Evolutionary conservation across 2,797 vertebrate genomes (phyloP).

Genomic region (Australoheros facetus): DNA sequence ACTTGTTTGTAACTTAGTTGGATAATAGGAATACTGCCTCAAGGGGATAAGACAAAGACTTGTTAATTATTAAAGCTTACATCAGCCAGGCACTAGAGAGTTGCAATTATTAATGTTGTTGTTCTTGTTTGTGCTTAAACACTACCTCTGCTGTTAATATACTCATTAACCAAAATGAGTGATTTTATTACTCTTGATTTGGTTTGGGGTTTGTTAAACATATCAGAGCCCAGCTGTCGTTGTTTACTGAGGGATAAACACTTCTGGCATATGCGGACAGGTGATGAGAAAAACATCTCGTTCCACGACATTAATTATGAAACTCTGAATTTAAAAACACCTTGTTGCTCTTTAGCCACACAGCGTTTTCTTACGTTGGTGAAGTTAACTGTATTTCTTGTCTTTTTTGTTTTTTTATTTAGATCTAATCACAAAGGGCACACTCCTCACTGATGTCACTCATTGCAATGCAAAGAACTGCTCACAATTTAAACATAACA

Average conservation of each 20-base stretch:
- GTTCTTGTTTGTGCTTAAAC: slow-evolving; percentile 88
- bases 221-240: slow-evolving; percentile 75
- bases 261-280: slow-evolving; percentile 49
- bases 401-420: neutral
- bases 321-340: neutral
- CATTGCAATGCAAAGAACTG: slow-evolving; percentile 7
- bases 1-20: slow-evolving; percentile 85
- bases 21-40: slow-evolving; percentile 84
- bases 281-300: slow-evolving; percentile 29
- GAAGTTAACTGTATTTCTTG: neutral
- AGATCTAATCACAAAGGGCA: slow-evolving; percentile 27
- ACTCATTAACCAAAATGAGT: slow-evolving; percentile 87
- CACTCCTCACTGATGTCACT: slow-evolving; percentile 19
- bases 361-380: neutral
- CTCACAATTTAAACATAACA: slow-evolving; percentile 42
- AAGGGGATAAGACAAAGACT: slow-evolving; percentile 85
- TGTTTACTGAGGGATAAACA: slow-evolving; percentile 71
- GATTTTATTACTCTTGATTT: slow-evolving; percentile 87
- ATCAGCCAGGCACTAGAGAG: slow-evolving; percentile 85
- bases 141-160: slow-evolving; percentile 86
- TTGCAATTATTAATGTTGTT: slow-evolving; percentile 89
- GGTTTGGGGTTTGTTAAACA: slow-evolving; percentile 83
- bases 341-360: neutral
- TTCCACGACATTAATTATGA: slow-evolving; percentile 18
- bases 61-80: slow-evolving; percentile 90